These are phyloP conservation scores for Drosophila meridionalis DNA, from an alignment of 2,888 invertebrate species.

Conservation along the genomic window DNA sequence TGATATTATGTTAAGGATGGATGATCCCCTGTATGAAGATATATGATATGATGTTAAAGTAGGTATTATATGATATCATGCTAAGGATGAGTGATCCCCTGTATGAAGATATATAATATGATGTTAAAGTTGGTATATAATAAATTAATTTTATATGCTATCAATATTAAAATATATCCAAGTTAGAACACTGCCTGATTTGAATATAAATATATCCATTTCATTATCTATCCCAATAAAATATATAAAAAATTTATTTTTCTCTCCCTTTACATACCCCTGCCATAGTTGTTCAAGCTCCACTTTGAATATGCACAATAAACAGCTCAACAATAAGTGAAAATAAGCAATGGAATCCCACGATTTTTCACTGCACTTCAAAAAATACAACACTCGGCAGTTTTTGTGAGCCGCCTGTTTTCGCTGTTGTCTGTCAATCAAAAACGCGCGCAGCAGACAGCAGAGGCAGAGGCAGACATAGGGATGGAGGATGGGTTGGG, in stretches of 20 bases:
- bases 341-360: constrained; percentile 22
- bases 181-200: background rate
- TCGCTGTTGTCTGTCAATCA: constrained; percentile 74
- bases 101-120: too few species aligned
- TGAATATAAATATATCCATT: background rate
- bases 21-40: too few species aligned
- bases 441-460: constrained; percentile 63
- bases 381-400: constrained; percentile 65
- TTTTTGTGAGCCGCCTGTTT: constrained; percentile 52
- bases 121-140: too few species aligned
- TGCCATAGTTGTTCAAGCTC: background rate
- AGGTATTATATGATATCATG: too few species aligned
- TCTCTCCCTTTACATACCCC: background rate
- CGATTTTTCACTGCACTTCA: constrained; percentile 42
- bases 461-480: background rate
- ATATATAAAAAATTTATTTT: background rate
- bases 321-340: constrained; percentile 1
- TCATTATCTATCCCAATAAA: background rate
- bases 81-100: too few species aligned
- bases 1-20: too few species aligned
- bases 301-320: background rate
- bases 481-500: background rate
- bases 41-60: too few species aligned
- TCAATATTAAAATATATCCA: too few species aligned
- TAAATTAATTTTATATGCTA: too few species aligned